These are phyloP conservation scores for Cricetomys ansorgei DNA, from an alignment of 2,113 vertebrate genomes.

Conservation along the genomic window DNA sequence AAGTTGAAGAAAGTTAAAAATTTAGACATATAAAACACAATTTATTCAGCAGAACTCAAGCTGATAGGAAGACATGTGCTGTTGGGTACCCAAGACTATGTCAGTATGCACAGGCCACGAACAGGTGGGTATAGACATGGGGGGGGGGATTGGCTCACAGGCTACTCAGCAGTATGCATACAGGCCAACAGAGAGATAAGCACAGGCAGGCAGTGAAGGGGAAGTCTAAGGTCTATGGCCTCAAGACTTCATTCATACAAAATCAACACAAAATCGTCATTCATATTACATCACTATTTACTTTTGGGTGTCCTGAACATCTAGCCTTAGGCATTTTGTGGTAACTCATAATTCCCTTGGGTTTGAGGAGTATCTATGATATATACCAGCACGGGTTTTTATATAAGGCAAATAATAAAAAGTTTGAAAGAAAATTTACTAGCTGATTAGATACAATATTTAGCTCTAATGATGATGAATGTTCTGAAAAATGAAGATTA, in stretches of 20 bases:
- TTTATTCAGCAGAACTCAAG: neutral
- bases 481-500: neutral
- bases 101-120: no score
- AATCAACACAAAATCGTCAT: neutral
- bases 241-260: neutral
- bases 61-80: neutral
- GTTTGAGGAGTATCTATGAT: neutral
- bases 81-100: accelerated
- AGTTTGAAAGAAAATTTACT: neutral
- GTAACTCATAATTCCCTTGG: neutral
- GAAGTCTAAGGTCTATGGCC: neutral
- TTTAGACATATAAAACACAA: neutral
- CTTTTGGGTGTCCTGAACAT: neutral
- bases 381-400: neutral
- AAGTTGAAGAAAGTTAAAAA: no score
- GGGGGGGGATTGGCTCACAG: neutral
- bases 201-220: neutral
- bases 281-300: neutral
- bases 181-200: no score
- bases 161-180: neutral
- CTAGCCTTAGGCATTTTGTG: neutral
- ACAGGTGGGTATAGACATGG: accelerated
- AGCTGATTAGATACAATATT: neutral
- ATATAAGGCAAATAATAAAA: neutral
- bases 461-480: neutral